phyloP scores from a whole-genome alignment of 2,888 invertebrate genomes.

The Cerastis leucographa region DNA sequence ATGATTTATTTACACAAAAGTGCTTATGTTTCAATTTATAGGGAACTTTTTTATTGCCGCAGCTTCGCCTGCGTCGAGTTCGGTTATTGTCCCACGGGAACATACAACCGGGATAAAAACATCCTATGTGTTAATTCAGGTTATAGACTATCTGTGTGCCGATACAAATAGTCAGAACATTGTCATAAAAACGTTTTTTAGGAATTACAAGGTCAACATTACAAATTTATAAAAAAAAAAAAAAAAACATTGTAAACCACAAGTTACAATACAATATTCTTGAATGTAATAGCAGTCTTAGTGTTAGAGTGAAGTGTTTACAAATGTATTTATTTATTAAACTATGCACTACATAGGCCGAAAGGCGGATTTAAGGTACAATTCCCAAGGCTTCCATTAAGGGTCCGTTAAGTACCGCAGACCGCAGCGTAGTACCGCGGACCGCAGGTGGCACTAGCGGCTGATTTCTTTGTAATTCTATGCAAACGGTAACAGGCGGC shows the following conservation, averaged over 20 bases:
- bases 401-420: no score
- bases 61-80: not conserved
- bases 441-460: not conserved
- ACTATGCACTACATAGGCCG: not conserved
- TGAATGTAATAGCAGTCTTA: slow-evolving; percentile 45
- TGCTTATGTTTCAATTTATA: not conserved
- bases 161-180: not conserved
- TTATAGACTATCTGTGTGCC: not conserved
- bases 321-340: slow-evolving; percentile 2
- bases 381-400: not conserved
- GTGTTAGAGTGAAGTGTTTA: not conserved
- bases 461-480: no score
- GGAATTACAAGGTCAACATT: not conserved
- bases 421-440: not conserved
- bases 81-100: not conserved
- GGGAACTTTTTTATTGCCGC: not conserved
- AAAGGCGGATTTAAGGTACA: not conserved
- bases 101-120: not conserved
- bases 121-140: not conserved
- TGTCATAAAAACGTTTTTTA: not conserved
- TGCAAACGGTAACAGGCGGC: no score
- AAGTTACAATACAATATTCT: slow-evolving; percentile 1
- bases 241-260: slow-evolving; percentile 18
- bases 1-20: not conserved
- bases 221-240: slow-evolving; percentile 13